Evolutionary conservation across 2,888 invertebrate genomes (phyloP), one percentile per base, ranked within the genome.

Genomic region (Epistrophe grossulariae): DNA sequence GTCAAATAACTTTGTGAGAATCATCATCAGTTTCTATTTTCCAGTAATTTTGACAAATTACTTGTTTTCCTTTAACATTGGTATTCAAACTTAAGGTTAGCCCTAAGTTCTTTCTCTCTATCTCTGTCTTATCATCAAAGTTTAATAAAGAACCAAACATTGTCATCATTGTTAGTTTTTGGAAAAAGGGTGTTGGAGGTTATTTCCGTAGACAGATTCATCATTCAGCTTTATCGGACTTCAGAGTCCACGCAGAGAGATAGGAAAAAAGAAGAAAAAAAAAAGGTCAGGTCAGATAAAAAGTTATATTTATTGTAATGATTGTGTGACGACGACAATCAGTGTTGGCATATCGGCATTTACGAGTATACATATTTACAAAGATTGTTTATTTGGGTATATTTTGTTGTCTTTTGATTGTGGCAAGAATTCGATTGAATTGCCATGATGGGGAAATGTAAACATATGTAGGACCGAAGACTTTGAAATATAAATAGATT

Each of bases 11-110:
- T 50, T 73, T 66, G 31, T 4, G 17, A 15, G 15, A 79, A 62
- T 31, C 43, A 62, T 31, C 43, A 66, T 79, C 73, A 66, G 40
- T 73, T 28, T 57, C 43, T 40, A 79, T 73, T 66, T 73, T 24
- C 40, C n/a, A 80, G 73, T 80, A 68, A 68, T 79, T 72, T 72
- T 79, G 79, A 68, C 79, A 80, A 80, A 74, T 57, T 55, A 43
- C 48, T 24, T 31, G 43, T 50, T 40, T 35, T 13, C 17, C 24
- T 24, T 24, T 3, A 24, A 24, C 24, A 24, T 24, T 2, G 24
- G 17, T 70, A 10, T 35, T 66, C 35, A 35, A 19, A 5, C 40
- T 19, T 8, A 15, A 38, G 8, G 19, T 11, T 40, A 40, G 40
- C 40, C 40, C 15, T 19, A 15, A 13, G 9, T 43, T 4, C 13